These are phyloP conservation scores for Carassius auratus DNA, from an alignment of 2,113 vertebrate species.

Conservation along the genomic window DNA sequence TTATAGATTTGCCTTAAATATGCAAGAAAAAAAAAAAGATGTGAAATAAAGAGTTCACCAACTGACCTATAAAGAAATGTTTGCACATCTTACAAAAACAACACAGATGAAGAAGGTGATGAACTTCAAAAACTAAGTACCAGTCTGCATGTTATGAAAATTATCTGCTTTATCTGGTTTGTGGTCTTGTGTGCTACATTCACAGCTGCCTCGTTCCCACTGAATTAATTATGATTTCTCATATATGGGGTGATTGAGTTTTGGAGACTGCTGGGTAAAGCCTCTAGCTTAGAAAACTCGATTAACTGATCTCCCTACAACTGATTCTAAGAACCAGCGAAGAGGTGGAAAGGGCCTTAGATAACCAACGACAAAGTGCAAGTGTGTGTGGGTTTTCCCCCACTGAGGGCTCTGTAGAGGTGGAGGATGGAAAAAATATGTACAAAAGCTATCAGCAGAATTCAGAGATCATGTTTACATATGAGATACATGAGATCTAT, in stretches of 20 bases:
- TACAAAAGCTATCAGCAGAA: neutral
- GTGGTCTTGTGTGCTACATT: neutral
- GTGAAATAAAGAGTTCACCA: too few species aligned
- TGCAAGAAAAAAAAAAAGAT: neutral
- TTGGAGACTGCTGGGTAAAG: neutral
- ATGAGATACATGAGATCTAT: neutral
- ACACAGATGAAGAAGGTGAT: neutral
- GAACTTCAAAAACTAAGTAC: neutral
- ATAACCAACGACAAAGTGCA: neutral
- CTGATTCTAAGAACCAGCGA: neutral
- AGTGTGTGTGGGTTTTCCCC: neutral
- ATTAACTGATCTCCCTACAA: neutral
- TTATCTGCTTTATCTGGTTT: neutral
- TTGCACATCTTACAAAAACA: neutral
- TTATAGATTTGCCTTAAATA: neutral
- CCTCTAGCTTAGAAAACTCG: neutral
- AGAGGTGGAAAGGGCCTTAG: neutral
- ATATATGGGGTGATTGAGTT: neutral
- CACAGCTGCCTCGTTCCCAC: neutral
- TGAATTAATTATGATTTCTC: conserved; percentile 4
- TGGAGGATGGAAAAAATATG: neutral
- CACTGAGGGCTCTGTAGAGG: neutral
- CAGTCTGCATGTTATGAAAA: neutral
- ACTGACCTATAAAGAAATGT: too few species aligned
- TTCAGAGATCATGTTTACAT: neutral